A percentile compares a stretch with the other conserved stretches of the same genome.
These are phyloP conservation scores for Crotalus helleri DNA, from an alignment of 2,113 vertebrate genomes.

Conservation along the genomic window DNA sequence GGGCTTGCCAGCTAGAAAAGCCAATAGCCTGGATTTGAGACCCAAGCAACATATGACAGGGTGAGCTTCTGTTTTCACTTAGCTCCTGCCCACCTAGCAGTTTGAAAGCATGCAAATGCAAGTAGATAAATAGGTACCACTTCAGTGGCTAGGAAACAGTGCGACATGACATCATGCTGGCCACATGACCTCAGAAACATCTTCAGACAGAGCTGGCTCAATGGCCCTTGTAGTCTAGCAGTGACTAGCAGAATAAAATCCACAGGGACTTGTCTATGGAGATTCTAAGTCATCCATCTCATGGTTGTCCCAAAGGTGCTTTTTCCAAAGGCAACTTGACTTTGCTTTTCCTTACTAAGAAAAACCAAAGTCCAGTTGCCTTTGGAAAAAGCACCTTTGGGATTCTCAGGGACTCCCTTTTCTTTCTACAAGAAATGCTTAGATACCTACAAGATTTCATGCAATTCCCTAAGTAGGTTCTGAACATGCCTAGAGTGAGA, in stretches of 20 bases:
- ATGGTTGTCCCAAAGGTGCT: not conserved
- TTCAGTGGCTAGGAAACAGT: not conserved
- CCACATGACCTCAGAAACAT: not conserved
- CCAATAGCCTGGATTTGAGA: too few relatives aligned
- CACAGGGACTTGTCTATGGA: not conserved
- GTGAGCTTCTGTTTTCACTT: too few relatives aligned
- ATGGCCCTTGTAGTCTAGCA: not conserved
- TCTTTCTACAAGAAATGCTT: not conserved
- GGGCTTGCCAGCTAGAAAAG: too few relatives aligned
- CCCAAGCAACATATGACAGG: too few relatives aligned
- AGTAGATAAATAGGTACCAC: not conserved
- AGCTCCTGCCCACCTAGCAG: not conserved
- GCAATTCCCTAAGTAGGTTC: not conserved
- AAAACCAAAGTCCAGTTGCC: not conserved
- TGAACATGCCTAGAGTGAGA: not conserved
- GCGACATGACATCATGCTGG: not conserved
- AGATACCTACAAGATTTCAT: not conserved
- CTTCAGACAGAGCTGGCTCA: not conserved
- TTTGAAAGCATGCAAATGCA: not conserved
- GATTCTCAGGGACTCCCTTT: not conserved
- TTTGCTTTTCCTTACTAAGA: not conserved
- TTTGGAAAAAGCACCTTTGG: not conserved
- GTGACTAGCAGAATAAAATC: not conserved
- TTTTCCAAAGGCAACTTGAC: not conserved
- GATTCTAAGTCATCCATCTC: not conserved